Evolutionary conservation across 2,888 invertebrate genomes (phyloP), one percentile per base, ranked within the genome.

Genomic region (Diloba caeruleocephala): DNA sequence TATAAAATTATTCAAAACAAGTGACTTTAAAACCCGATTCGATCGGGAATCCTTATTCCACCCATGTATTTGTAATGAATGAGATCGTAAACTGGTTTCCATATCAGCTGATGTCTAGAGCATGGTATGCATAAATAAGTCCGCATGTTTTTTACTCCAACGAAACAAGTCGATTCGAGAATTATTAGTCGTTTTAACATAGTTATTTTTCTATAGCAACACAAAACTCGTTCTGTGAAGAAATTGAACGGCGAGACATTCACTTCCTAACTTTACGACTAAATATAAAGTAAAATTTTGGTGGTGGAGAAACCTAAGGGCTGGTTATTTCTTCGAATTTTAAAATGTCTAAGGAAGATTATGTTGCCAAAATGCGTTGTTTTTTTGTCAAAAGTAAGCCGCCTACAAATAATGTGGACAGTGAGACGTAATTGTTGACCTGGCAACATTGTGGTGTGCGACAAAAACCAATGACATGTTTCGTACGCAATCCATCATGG

Each of bases 61-160:
- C 49, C 44, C 54, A 42, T 50, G 48, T 56, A 77, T 78, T 76
- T 70, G 65, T 66, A 80, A 79, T 85, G 87, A 87, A 86, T 85
- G 85, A 74, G 80, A 73, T 72, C 52, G 49, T 61, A 87, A 87
- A 89, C 88, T 72, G 68, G 87, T 90, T 72, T 80, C 60, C 58
- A 70, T 76, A 88, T 90, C 92, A 92, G 91, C 92, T 92, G 92
- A 91, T 88, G 74, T 68, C 71, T 75, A 68, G 54, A 64, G 54
- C 66, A 71, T 46, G 83, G 83, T 78, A 85, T 86, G 89, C 85
- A 89, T 88, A 84, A 80, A 84, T 86, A 74, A 76, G 70, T 70
- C 65, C 63, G 59, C 67, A 53, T 45, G 75, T 77, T 78, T 74
- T 84, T 86, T 88, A 85, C 87, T 86, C 87, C 87, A 85, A 85